Evolutionary conservation across 1,140 invertebrate species (phyloP), one percentile per base, ranked within the genome.

Genomic region (Cyclargus thomasi): DNA sequence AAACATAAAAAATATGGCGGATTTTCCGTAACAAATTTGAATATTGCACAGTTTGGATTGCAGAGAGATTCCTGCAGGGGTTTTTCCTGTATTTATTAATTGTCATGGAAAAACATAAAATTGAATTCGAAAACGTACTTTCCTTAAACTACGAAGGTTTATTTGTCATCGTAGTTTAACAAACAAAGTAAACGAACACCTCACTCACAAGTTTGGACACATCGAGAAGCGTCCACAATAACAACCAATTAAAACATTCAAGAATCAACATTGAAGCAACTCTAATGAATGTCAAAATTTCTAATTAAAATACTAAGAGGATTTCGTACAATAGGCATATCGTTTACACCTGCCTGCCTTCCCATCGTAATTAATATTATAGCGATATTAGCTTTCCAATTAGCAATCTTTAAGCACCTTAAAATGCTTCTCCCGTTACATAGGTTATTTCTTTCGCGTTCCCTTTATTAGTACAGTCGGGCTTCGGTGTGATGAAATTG

Each of bases 321-420:
- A 64, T 67, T 57, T 66, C 70, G 29, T 65, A 68, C 82, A 86
- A 83, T 80, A 82, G 80, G 81, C 78, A 80, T 82, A 80, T 81
- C 78, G 74, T 79, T 75, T 85, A 83, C 79, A 67, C 67, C 71
- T 75, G 80, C 75, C 77, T 83, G 80, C 75, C 77, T 83, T 84
- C 74, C 68, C 79, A 78, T 83, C 75, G 83, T 83, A 85, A 86
- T 88, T 85, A 88, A 88, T 85, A 76, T 81, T 81, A 86, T 81
- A 82, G 76, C 75, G 73, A 86, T 86, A 86, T 88, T 86, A 88
- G 83, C 83, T 88, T 86, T 85, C 82, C 83, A 86, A 88, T 86
- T 88, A 86, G 76, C 73, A 75, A 71, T 82, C 81, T 87, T 85
- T 83, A 84, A 83, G 76, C 82, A 75, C 76, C 84, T 81, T 75